Evolutionary conservation across 2,888 invertebrate genomes (phyloP), one percentile per base, ranked within the genome.

Genomic region (Myopa testacea): DNA sequence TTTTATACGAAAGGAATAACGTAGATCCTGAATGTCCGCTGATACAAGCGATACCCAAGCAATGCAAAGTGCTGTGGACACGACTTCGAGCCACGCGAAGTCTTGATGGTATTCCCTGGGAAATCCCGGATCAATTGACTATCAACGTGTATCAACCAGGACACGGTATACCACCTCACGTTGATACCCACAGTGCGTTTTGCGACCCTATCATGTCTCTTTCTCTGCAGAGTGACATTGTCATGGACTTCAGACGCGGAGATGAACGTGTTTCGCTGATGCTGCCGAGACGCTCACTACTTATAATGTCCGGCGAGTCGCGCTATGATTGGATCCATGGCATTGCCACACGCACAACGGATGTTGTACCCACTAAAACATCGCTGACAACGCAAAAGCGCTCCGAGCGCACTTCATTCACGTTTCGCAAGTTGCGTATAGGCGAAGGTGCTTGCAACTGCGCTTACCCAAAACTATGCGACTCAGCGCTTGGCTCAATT

Each of bases 171-270:
- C 98, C 99, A 52, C 92, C 95, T 0, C 99, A 99, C 89, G 93
- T 98, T 34, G 99, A 99, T 87, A 98, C 96, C 0, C 98, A 98
- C 86, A 97, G 97, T 88, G 95, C 97, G 0, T 99, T 99, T 89
- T 94, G 95, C 81, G 94, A 94, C 85, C 95, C 94, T 3, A 95
- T 99, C 80, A 87, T 98, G 40, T 96, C 97, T 0, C 87, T 99
- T 0, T 98, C 98, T 4, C 90, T 98, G 19, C 93, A 94, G 4
- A 84, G 96, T 1, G 91, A 94, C 78, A 92, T 95, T 74, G 92
- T 97, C 0, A 98, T 98, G 97, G 96, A 98, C 83, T 98, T 98
- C 90, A 93, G 92, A 81, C 92, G 93, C 82, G 91, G 91, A 73
- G 90, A 91, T 63, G 91, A 90, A 78, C 92, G 92, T 82, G 87